Evolutionary conservation across 2,113 vertebrate species (phyloP), one percentile per base, ranked within the genome.

Genomic region (Casuarius casuarius): DNA sequence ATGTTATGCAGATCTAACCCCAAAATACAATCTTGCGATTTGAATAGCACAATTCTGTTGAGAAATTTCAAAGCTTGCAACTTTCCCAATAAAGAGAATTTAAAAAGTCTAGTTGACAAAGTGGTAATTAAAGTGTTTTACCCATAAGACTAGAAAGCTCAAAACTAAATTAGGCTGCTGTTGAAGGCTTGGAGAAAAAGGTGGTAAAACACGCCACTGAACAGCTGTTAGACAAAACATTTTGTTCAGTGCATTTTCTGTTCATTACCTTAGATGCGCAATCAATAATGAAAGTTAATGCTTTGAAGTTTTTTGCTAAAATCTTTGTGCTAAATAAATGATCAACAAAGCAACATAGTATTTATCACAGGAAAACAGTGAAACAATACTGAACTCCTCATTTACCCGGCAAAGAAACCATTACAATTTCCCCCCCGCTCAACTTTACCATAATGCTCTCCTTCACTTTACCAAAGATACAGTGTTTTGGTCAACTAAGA

Each of bases 121-220:
- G 96, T 92, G 87, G 97, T 97, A 98, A 98, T 98, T 98, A 96
- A 87, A 97, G 95, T 97, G 98, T 98, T 98, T 98, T 97, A 98
- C 89, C 96, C 96, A 82, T 95, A 98, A 89, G 96, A 97, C 96
- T 91, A 97, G 98, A 97, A 97, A 79, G 63, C 96, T 97, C 84
- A 89, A 92, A 94, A 97, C 97, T 97, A 98, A 98, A 97, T 98
- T 95, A 98, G 92, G 94, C 90, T 97, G 97, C 94, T 97, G 97
- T 97, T 97, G 97, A 98, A 98, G 98, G 95, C 97, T 97, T 78
- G 15, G 94, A 98, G 96, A 95, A 96, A 96, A 97, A 98, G 97
- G 98, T 97, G 97, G 97, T 97, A 98, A 98, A 98, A 98, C 96
- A 98, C 94, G 98, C 97, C 95, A 97, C 65, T 97, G 95, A 98